These are phyloP conservation scores for Olivierus martensii DNA, from an alignment of 1,140 invertebrate species.

Conservation along the genomic window DNA sequence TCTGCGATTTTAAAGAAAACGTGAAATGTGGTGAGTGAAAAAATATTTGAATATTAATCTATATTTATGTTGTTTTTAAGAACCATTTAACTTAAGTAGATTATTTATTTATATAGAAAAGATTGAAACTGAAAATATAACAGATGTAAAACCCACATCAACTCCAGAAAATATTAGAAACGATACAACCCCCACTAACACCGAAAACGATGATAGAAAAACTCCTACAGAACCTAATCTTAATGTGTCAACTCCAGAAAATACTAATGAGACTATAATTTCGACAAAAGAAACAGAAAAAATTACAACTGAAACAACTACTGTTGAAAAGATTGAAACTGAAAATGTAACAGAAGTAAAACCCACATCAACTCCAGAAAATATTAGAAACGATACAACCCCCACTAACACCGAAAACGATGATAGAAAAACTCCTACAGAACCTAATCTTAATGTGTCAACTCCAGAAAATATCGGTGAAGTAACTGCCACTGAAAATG, in stretches of 20 bases:
- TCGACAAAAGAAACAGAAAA: neutral
- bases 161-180: neutral
- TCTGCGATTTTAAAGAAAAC: slow-evolving; percentile 6
- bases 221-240: neutral
- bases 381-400: no score
- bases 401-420: neutral
- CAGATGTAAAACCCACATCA: neutral
- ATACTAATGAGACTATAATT: neutral
- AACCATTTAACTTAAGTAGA: neutral
- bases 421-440: neutral
- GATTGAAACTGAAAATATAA: neutral
- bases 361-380: neutral
- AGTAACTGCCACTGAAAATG: neutral
- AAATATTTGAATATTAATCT: neutral
- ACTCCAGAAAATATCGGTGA: neutral
- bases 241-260: neutral
- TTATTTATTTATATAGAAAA: no score
- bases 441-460: neutral
- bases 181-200: neutral
- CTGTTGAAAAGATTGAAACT: neutral
- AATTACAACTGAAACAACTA: neutral
- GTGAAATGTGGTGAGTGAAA: neutral
- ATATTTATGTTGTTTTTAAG: neutral
- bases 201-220: neutral
- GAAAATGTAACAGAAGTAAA: neutral